Base-by-base conservation (phyloP, 2,888 invertebrate genomes). In the Apoda limacodes region DNA sequence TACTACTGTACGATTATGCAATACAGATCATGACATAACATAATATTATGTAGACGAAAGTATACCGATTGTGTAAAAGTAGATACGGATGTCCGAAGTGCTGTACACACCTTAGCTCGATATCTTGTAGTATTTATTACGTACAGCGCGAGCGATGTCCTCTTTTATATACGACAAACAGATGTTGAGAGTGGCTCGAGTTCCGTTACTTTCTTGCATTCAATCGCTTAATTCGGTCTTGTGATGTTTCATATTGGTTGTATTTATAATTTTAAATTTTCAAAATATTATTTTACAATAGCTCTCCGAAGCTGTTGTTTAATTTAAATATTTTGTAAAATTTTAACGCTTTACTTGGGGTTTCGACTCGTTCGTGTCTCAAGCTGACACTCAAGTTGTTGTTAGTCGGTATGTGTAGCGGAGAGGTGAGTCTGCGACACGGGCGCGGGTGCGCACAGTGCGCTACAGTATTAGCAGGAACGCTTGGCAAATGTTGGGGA, bases 101-200 rank as follows among this genome's bases (percentile, higher is more conserved):
- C 42, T 67, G 65, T 69, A 67, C 68, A 67, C 65, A 55, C 46
- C 42, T 53, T 68, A 66, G 64, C 46, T 65, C 57, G 51, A 48
- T 66, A 60, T 68, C 63, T 64, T 64, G 62, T 61, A 66, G 55
- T 68, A 69, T 67, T 60, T 65, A 60, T 62, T 49, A 55, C 58
- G 52, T 58, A 51, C 55, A 50, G 52, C 56, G 62, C 65, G 65
- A 58, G 60, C 52, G 54, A 51, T 48, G 47, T 55, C 40, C 63
- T 64, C 48, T 60, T 64, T 68, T 62, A 43, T 41, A 43, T 35
- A 60, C 55, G 57, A 55, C 47, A 52, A 67, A 59, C 62, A 60
- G 55, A 62, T 66, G 60, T 71, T 69, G 55, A 65, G 78, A 76
- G 78, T 76, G 72, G 68, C 66, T 71, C 72, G 78, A 78, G 78